A percentile compares a stretch with the other conserved stretches of the same genome.
Evolutionary conservation across 2,888 invertebrate species (phyloP).

Genomic region (Dorcus hopei): DNA sequence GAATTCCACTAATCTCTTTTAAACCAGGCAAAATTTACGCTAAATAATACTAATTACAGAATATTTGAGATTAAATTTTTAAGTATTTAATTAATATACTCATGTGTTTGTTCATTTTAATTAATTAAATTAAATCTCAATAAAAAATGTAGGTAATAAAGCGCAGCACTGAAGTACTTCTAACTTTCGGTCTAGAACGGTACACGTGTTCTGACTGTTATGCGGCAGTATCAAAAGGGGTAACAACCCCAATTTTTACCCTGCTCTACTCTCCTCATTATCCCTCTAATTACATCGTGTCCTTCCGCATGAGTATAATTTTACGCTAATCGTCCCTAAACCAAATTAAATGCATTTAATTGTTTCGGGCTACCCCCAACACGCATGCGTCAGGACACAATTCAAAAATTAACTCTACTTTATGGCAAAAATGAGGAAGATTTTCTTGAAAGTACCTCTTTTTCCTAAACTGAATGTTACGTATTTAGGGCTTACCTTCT

Average conservation of each 20-base stretch:
- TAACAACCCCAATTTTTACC: constrained; percentile 22
- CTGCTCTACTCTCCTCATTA: constrained; percentile 27
- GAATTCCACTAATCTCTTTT: too few relatives aligned
- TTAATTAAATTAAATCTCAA: too few relatives aligned
- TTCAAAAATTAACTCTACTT: neutral
- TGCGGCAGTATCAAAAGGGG: constrained; percentile 22
- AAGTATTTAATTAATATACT: too few relatives aligned
- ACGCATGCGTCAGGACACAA: neutral
- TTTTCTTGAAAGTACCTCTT: neutral
- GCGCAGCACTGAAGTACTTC: too few relatives aligned
- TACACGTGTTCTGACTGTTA: constrained; percentile 22
- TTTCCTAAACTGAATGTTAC: too few relatives aligned
- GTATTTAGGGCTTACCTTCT: constrained; percentile 32
- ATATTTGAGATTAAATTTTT: too few relatives aligned
- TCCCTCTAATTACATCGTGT: constrained; percentile 34
- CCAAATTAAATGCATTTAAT: constrained; percentile 1
- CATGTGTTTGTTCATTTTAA: too few relatives aligned
- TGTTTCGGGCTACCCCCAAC: neutral
- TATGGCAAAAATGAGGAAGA: neutral
- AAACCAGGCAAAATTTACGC: too few relatives aligned
- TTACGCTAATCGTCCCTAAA: constrained; percentile 29
- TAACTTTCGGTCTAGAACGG: too few relatives aligned
- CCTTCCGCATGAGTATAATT: constrained; percentile 31
- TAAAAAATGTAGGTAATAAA: too few relatives aligned
- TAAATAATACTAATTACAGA: too few relatives aligned